Percentiles rank a stretch among this genome's conserved stretches.
phyloP scores from a whole-genome alignment of 2,888 invertebrate genomes.

The Rhagonycha fulva region DNA sequence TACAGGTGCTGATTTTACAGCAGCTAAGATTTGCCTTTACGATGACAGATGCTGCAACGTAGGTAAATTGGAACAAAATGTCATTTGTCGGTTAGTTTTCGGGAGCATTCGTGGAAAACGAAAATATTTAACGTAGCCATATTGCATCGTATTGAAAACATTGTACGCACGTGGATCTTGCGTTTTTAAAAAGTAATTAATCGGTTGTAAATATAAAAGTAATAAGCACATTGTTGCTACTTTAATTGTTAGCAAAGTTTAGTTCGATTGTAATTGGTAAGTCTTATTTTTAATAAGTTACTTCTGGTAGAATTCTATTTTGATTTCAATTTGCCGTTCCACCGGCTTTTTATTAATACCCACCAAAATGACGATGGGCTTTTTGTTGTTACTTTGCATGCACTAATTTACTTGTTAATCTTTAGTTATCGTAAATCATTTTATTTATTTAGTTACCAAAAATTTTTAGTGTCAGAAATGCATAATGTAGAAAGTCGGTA shows the following conservation, averaged over 20 bases:
- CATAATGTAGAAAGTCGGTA: background rate
- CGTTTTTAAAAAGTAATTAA: constrained; percentile 9
- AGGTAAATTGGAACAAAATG: constrained; percentile 3
- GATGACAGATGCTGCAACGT: background rate
- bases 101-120: constrained; percentile 35
- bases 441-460: background rate
- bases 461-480: background rate
- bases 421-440: background rate
- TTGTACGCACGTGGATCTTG: constrained; percentile 69
- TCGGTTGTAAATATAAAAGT: background rate
- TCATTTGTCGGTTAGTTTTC: constrained; percentile 23
- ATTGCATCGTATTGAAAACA: constrained; percentile 70
- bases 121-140: constrained; percentile 58
- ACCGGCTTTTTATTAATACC: background rate
- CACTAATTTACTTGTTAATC: background rate
- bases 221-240: background rate
- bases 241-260: background rate
- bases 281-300: background rate
- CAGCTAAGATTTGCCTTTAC: background rate
- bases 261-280: background rate
- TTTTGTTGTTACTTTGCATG: background rate
- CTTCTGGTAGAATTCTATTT: background rate
- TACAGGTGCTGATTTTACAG: background rate
- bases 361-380: background rate
- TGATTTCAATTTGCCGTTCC: background rate